Evolutionary conservation across 2,797 vertebrate genomes (phyloP).

Genomic region (Hoplostethus atlanticus): DNA sequence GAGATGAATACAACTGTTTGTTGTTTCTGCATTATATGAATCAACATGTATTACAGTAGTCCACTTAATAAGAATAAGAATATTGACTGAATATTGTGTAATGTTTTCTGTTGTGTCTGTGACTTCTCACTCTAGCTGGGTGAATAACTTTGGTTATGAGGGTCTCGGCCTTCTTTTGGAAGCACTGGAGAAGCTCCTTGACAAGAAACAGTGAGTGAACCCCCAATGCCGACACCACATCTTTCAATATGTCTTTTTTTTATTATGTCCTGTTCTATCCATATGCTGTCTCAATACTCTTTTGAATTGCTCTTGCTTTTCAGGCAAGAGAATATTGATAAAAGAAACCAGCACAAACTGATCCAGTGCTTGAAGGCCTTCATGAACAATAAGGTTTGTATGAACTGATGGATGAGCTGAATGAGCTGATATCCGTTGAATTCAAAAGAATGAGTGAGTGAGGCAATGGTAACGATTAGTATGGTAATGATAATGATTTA

Average conservation of each 20-base stretch:
- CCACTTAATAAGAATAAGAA: constrained; percentile 7
- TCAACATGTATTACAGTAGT: constrained; percentile 24
- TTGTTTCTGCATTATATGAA: constrained; percentile 26
- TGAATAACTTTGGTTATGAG: constrained; percentile 99
- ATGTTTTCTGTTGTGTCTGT: constrained; percentile 35
- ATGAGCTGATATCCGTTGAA: not conserved
- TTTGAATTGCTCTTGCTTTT: constrained; percentile 32
- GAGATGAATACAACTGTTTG: constrained; percentile 38
- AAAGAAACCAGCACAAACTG: constrained; percentile 97
- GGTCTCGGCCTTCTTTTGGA: constrained; percentile 97
- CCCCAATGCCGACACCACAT: not conserved
- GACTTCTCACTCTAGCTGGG: constrained; percentile 89
- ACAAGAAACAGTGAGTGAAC: constrained; percentile 95
- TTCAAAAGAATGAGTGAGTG: too few species aligned
- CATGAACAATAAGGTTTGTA: constrained; percentile 99
- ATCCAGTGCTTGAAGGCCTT: constrained; percentile 99
- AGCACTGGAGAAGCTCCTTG: constrained; percentile 93
- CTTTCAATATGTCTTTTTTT: not conserved
- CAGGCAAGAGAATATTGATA: constrained; percentile 97
- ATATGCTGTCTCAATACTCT: not conserved
- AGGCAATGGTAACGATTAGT: not conserved
- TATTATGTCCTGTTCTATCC: not conserved
- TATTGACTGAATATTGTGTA: constrained; percentile 25
- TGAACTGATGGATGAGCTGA: constrained; percentile 5
- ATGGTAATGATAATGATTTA: not conserved